These are phyloP conservation scores for Leguminivora glycinivorella DNA, from an alignment of 1,140 invertebrate genomes.

Conservation along the genomic window DNA sequence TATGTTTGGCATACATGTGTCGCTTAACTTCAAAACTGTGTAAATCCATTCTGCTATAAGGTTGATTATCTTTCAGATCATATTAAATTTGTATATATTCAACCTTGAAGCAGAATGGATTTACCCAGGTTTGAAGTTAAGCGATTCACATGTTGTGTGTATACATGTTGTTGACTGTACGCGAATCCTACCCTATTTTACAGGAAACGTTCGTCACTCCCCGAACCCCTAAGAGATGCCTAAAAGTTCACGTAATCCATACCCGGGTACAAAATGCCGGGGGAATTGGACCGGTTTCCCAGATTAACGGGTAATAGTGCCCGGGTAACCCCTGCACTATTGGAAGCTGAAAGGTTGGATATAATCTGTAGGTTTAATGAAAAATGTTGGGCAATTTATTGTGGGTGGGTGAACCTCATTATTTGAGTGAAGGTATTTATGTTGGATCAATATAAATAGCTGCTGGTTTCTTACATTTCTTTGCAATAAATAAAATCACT, in stretches of 20 bases:
- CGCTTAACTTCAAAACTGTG: too few relatives aligned
- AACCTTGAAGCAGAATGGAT: too few relatives aligned
- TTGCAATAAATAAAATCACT: background rate
- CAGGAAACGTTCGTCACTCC: background rate
- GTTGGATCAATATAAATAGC: background rate
- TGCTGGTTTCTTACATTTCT: background rate
- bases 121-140: too few relatives aligned
- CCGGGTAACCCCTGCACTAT: conserved; percentile 25
- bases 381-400: conserved; percentile 20
- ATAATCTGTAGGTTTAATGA: conserved; percentile 28
- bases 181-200: background rate
- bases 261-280: conserved; percentile 7
- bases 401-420: conserved; percentile 11
- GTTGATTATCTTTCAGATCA: too few relatives aligned
- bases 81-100: too few relatives aligned
- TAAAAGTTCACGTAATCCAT: conserved; percentile 26
- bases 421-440: background rate
- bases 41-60: too few relatives aligned
- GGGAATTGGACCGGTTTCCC: conserved; percentile 21
- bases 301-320: conserved; percentile 25
- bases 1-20: too few relatives aligned
- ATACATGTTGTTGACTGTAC: too few relatives aligned
- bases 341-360: conserved; percentile 27
- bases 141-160: too few relatives aligned
- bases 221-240: background rate